Conservation (phyloP, 2,113 vertebrate genomes). For the Phaethon lepturus region DNA sequence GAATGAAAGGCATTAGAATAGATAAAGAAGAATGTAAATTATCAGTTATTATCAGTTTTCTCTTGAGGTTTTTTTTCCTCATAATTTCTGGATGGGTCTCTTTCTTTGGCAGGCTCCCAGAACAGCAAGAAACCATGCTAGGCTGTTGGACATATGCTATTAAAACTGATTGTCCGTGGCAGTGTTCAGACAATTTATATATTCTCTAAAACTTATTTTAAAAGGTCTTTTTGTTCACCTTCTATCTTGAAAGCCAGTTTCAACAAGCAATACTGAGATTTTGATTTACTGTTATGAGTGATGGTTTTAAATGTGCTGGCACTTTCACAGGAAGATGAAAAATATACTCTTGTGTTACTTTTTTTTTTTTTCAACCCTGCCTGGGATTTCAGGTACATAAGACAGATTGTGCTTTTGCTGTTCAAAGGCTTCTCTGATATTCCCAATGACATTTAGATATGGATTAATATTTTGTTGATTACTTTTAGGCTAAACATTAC, state of each 20-base stretch:
- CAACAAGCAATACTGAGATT: slow-evolving; percentile 19
- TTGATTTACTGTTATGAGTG: slow-evolving; percentile 41
- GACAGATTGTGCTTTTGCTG: background rate
- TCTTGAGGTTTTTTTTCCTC: background rate
- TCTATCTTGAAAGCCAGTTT: slow-evolving; percentile 19
- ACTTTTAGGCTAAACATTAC: slow-evolving; percentile 43
- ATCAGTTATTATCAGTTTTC: background rate
- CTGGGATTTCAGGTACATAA: background rate
- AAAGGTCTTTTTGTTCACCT: slow-evolving; percentile 24
- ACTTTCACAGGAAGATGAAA: slow-evolving; percentile 45
- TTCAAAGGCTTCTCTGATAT: slow-evolving; percentile 28
- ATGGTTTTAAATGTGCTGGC: slow-evolving; percentile 16
- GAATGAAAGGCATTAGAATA: background rate
- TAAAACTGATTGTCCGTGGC: slow-evolving; percentile 29
- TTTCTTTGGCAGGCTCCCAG: slow-evolving; percentile 15
- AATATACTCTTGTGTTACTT: background rate
- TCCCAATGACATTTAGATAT: slow-evolving; percentile 38
- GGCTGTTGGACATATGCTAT: background rate
- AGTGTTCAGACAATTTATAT: slow-evolving; percentile 19
- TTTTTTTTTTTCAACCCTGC: slow-evolving; percentile 5
- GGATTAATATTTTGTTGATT: slow-evolving; percentile 49
- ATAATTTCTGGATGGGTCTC: background rate
- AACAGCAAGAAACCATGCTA: background rate
- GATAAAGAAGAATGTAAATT: background rate
- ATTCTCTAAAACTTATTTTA: slow-evolving; percentile 33